phyloP scores from a whole-genome alignment of 1,140 invertebrate genomes.

The Littorina saxatilis region DNA sequence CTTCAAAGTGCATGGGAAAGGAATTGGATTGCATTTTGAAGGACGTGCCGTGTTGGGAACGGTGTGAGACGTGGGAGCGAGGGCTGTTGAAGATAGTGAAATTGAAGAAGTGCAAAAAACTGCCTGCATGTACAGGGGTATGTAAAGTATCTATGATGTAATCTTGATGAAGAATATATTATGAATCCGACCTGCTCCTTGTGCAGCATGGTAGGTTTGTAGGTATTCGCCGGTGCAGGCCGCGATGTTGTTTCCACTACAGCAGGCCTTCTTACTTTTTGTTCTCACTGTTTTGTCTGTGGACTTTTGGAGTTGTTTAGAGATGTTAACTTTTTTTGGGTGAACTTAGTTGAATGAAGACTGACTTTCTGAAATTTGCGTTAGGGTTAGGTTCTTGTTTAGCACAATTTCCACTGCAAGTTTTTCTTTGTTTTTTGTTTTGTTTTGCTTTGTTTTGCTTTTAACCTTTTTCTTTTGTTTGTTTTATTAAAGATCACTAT shows the following conservation, averaged over 20 bases:
- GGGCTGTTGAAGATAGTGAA: neutral
- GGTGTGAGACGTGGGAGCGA: neutral
- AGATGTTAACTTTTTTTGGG: no score
- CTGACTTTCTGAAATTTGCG: no score
- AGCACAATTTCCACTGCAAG: no score
- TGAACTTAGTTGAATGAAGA: no score
- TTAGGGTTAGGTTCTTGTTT: no score
- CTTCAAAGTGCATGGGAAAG: neutral
- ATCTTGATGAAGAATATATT: slow-evolving; percentile 30
- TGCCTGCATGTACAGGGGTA: slow-evolving; percentile 13
- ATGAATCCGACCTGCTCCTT: slow-evolving; percentile 10
- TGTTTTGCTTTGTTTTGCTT: neutral
- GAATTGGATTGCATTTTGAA: neutral
- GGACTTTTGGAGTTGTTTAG: no score
- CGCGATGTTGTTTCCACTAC: no score
- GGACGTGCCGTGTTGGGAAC: neutral
- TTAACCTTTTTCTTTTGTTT: neutral
- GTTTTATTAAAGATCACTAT: no score
- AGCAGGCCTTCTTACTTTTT: no score
- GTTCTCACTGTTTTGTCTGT: no score
- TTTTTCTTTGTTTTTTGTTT: no score
- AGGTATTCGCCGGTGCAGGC: neutral
- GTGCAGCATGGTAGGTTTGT: neutral
- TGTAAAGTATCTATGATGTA: slow-evolving; percentile 30
- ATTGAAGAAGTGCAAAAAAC: slow-evolving; percentile 22